Evolutionary conservation across 2,113 vertebrate species (phyloP), one percentile per base, ranked within the genome.

Genomic region (Galemys pyrenaicus): DNA sequence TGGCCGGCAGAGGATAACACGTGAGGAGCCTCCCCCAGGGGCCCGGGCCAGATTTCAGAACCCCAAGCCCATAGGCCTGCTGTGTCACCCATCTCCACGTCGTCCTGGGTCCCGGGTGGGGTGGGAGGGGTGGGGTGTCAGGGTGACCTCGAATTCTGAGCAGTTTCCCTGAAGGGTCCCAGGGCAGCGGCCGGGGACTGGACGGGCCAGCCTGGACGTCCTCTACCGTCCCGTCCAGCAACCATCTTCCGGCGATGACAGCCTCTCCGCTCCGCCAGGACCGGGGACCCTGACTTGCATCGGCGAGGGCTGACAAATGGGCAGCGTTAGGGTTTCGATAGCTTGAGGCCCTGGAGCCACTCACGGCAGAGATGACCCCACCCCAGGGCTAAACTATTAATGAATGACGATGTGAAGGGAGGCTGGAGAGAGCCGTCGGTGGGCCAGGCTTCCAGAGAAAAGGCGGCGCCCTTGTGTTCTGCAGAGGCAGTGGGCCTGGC

Each of bases 321-420:
- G 62, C 28, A 81, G 56, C 88, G 64, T 92, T 41, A 62, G 86
- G 70, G 75, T 91, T 91, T 95, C 83, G 94, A 88, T 95, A 90
- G 86, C 68, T 73, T 4, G 67, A 92, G 85, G 65, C 78, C 67
- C 73, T 0, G 8, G 79, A 94, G 81, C 79, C 79, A 49, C 28
- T 86, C 17, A 6, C 32, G 54, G 74, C 64, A 37, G 41, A 94
- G 39, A 81, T 51, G 79, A 46, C 58, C 64, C 92, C 46, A 1
- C 60, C 62, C 58, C 0, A 3, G 15, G 78, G 54, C 79, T 37
- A 51, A 94, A 89, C 96, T 88, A 92, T 60, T 83, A 30, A 77
- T 58, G 92, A 92, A 75, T 54, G 83, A 49, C 6, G 22, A 37
- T 20, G 83, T 32, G 74, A 77, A 64, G 49, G n/a, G 87, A 94